A percentile compares a stretch with the other conserved stretches of the same genome.
Conservation (phyloP, 1,140 invertebrate species). For the Drosophila sturtevanti region DNA sequence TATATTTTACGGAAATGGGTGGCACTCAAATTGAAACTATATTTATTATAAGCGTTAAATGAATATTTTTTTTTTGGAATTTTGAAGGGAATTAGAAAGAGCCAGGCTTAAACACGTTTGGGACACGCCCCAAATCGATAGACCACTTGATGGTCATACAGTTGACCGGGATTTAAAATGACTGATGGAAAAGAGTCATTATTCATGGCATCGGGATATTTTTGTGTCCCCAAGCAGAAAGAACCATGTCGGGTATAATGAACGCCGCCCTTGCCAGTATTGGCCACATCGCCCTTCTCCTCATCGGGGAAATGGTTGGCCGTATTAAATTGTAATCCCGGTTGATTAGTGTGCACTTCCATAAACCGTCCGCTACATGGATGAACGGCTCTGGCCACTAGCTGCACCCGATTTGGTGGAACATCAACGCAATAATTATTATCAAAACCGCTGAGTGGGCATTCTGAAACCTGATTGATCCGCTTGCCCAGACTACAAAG, state of each 20-base stretch:
- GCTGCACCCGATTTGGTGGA: constrained; percentile 52
- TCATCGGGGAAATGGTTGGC: constrained; percentile 88
- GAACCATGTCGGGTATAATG: constrained; percentile 90
- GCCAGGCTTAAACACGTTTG: constrained; percentile 40
- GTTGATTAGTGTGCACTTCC: constrained; percentile 92
- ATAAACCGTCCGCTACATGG: constrained; percentile 88
- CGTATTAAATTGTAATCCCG: constrained; percentile 95
- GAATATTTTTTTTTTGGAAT: neutral
- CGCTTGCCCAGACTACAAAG: constrained; percentile 84
- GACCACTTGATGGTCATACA: constrained; percentile 86
- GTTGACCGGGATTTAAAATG: constrained; percentile 88
- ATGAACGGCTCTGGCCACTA: constrained; percentile 85
- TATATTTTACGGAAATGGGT: too few relatives aligned
- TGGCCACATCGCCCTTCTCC: constrained; percentile 55
- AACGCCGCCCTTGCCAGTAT: constrained; percentile 88
- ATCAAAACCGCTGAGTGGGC: constrained; percentile 86
- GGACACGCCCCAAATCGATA: constrained; percentile 85
- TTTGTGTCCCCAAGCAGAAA: constrained; percentile 96
- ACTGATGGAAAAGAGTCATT: constrained; percentile 90
- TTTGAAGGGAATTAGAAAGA: neutral
- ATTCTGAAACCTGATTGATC: constrained; percentile 71
- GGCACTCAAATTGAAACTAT: neutral
- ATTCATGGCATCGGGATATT: constrained; percentile 95
- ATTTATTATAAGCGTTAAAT: neutral
- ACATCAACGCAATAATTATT: constrained; percentile 88